Conservation (phyloP, 2,113 vertebrate genomes). For the Phalacrocorax pelagicus region DNA sequence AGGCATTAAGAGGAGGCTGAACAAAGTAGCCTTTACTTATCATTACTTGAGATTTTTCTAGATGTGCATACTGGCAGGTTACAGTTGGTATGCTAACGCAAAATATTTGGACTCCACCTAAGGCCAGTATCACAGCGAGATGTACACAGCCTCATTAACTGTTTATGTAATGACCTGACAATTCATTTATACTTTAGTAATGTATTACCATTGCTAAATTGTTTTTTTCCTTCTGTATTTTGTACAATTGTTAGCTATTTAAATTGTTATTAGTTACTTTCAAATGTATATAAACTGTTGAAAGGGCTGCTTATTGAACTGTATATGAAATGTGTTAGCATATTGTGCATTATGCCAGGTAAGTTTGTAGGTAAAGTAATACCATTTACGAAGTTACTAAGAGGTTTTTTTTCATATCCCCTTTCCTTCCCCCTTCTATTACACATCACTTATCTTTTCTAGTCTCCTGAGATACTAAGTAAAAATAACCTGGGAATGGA, state of each 20-base stretch:
- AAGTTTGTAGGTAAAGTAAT: not conserved
- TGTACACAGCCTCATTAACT: not conserved
- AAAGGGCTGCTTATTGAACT: not conserved
- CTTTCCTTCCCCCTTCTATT: not conserved
- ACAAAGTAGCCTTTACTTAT: not conserved
- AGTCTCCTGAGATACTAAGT: not conserved
- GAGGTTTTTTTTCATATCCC: fast-evolving
- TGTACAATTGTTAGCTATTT: not conserved
- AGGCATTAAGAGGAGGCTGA: not conserved
- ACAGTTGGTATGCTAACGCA: not conserved
- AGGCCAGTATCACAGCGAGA: not conserved
- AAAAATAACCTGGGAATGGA: not conserved
- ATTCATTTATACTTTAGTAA: not conserved
- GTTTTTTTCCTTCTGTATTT: not conserved
- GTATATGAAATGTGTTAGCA: not conserved
- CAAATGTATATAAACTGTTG: not conserved
- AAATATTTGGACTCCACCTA: not conserved
- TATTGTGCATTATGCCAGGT: not conserved
- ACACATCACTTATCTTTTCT: not conserved
- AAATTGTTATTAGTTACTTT: not conserved
- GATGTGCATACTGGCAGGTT: not conserved
- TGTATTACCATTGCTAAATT: not conserved
- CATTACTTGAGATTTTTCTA: not conserved
- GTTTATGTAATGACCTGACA: not conserved
- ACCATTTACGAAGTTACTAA: not conserved